A percentile compares a stretch with the other conserved stretches of the same genome.
Conservation (phyloP, 2,888 invertebrate genomes). For the Synanthedon myopaeformis region DNA sequence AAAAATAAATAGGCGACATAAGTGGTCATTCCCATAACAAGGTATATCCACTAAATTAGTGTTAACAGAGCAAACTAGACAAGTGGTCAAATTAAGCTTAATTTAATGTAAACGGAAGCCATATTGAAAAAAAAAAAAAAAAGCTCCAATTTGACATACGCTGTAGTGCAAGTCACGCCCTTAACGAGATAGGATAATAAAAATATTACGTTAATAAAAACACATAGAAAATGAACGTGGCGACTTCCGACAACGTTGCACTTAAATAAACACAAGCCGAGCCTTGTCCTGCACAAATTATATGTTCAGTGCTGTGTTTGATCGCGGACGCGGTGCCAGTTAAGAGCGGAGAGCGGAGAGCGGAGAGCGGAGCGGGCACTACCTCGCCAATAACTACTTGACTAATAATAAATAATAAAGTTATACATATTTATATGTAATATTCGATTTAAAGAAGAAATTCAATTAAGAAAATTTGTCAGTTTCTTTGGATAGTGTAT, state of each 20-base stretch:
- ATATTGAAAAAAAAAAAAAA: constrained; percentile 18
- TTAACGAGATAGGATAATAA: constrained; percentile 23
- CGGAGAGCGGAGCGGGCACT: constrained; percentile 1
- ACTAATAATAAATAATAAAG: no score
- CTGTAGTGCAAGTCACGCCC: constrained; percentile 26
- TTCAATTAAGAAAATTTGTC: no score
- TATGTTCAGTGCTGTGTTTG: constrained; percentile 11
- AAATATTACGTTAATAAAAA: constrained; percentile 43
- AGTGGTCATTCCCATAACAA: not conserved
- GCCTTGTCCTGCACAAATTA: constrained; percentile 29
- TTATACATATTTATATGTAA: no score
- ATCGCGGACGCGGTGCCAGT: constrained; percentile 5
- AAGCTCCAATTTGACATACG: constrained; percentile 16
- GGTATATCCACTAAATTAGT: constrained; percentile 1
- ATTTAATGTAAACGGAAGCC: constrained; percentile 8
- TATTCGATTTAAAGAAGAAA: no score
- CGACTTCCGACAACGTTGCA: constrained; percentile 37
- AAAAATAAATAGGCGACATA: not conserved
- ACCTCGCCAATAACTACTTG: no score
- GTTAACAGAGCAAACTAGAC: constrained; percentile 11
- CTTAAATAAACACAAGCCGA: constrained; percentile 47
- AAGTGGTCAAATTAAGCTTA: no score
- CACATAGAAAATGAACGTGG: constrained; percentile 26
- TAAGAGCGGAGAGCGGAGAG: constrained; percentile 3
- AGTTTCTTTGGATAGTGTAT: no score